Conservation (phyloP, 2,797 vertebrate genomes). For the Buphagus erythrorhynchus region DNA sequence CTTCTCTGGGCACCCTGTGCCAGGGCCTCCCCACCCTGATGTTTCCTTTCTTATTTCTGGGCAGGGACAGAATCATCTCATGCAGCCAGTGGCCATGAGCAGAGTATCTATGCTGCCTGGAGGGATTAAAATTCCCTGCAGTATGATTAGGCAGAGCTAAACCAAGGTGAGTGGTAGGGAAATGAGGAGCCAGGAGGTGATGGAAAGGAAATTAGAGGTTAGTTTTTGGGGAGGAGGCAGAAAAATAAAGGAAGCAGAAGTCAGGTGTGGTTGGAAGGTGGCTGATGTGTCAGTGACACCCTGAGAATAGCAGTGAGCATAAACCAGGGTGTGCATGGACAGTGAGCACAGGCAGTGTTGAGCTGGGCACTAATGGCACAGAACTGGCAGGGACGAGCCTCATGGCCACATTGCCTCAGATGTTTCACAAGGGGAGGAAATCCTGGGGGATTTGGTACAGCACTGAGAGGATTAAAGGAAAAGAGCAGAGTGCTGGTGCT, state of each 20-base stretch:
- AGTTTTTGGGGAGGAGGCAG: neutral
- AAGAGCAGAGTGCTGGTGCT: neutral
- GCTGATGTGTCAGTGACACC: neutral
- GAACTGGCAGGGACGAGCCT: neutral
- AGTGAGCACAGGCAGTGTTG: neutral
- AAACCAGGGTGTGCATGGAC: neutral
- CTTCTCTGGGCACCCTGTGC: neutral
- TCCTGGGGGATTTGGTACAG: neutral
- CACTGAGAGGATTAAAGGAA: neutral
- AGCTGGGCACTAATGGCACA: neutral
- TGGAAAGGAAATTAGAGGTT: neutral
- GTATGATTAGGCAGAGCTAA: neutral
- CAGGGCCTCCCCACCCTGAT: neutral
- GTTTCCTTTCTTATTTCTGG: neutral
- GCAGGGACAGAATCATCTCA: neutral
- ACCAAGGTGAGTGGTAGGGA: neutral
- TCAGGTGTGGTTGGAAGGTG: neutral
- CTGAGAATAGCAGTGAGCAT: neutral
- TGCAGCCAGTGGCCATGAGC: neutral
- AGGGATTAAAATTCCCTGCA: neutral
- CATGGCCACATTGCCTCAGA: neutral
- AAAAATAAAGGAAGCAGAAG: neutral
- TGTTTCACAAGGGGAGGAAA: neutral
- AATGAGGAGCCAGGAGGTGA: neutral
- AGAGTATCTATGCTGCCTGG: neutral